These are phyloP conservation scores for Odontamblyopus rebecca DNA, from an alignment of 2,797 vertebrate species.

Conservation along the genomic window DNA sequence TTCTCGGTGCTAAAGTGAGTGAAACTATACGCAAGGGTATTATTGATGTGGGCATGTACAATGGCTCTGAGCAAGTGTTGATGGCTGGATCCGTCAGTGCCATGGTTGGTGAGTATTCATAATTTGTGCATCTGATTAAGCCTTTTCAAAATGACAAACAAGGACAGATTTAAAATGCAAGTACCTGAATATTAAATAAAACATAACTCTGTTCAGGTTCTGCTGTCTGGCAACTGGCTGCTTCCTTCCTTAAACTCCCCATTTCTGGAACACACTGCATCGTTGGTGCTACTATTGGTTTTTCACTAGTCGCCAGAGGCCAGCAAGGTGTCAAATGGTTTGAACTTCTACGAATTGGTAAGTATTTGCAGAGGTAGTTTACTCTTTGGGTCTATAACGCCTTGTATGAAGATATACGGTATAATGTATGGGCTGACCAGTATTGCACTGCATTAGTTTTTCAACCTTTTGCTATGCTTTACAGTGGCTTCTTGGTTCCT, in stretches of 20 bases:
- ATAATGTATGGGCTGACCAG: background rate
- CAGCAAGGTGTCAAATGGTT: slow-evolving; percentile 89
- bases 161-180: background rate
- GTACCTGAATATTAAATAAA: background rate
- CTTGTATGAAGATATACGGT: background rate
- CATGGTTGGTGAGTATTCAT: slow-evolving; percentile 88
- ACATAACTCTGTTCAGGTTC: slow-evolving; percentile 80
- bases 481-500: slow-evolving; percentile 96
- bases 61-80: slow-evolving; percentile 68
- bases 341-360: slow-evolving; percentile 91
- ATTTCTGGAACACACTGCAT: slow-evolving; percentile 99
- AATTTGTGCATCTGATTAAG: background rate
- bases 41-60: slow-evolving; percentile 90
- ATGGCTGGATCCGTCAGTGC: slow-evolving; percentile 97
- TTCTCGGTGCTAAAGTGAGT: slow-evolving; percentile 94
- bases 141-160: background rate
- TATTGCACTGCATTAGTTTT: background rate
- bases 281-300: slow-evolving; percentile 97
- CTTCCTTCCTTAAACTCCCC: slow-evolving; percentile 95
- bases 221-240: slow-evolving; percentile 94
- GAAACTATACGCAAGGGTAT: slow-evolving; percentile 96
- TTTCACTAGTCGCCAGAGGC: slow-evolving; percentile 89
- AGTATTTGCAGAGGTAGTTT: slow-evolving; percentile 42
- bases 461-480: slow-evolving; percentile 1
- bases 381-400: background rate